phyloP scores from a whole-genome alignment of 2,888 invertebrate species.

The Gibbula magus region DNA sequence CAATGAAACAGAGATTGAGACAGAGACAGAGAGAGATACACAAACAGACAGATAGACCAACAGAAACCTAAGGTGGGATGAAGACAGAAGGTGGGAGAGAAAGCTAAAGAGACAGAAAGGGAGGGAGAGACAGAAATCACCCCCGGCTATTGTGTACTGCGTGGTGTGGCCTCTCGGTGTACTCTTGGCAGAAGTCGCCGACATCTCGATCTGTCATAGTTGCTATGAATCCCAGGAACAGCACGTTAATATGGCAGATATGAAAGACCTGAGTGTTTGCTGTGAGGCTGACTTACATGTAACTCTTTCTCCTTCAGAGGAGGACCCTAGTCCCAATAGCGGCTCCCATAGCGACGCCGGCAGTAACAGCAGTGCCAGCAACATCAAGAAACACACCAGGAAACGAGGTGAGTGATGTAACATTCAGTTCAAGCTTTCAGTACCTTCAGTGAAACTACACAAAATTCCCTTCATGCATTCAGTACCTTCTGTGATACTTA shows the following conservation, averaged over 20 bases:
- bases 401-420: conserved; percentile 33
- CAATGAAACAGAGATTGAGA: conserved; percentile 20
- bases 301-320: conserved; percentile 25
- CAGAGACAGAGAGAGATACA: conserved; percentile 1
- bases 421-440: too few relatives aligned
- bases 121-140: conserved; percentile 4
- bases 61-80: background rate
- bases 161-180: background rate
- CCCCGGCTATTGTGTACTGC: background rate
- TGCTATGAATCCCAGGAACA: conserved; percentile 17
- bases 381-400: conserved; percentile 33
- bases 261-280: background rate
- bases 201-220: conserved; percentile 16
- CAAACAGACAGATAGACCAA: too few relatives aligned
- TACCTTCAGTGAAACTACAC: too few relatives aligned
- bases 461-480: too few relatives aligned
- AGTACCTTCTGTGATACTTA: too few relatives aligned
- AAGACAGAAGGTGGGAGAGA: background rate
- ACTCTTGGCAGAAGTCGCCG: background rate
- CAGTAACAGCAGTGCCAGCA: conserved; percentile 24
- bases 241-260: conserved; percentile 25
- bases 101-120: conserved; percentile 24
- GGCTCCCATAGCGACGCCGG: conserved; percentile 32
- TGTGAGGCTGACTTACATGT: too few relatives aligned
- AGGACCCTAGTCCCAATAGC: conserved; percentile 38